Evolutionary conservation across 2,113 vertebrate genomes (phyloP).

Genomic region (Festucalex cinctus): DNA sequence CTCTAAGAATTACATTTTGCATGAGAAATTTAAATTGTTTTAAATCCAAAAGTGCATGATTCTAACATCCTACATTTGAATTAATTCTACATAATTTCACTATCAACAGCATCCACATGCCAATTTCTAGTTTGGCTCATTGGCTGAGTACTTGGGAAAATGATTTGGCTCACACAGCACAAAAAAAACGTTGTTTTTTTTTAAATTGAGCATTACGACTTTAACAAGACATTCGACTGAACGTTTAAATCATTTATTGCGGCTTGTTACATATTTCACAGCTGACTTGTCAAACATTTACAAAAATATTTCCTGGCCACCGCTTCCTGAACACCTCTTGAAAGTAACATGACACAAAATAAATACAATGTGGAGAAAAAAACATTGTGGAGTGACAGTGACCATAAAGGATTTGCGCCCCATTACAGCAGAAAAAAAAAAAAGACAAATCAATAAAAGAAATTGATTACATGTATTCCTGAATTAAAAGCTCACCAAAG

Average conservation of each 20-base stretch:
- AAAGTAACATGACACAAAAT: constrained; percentile 47
- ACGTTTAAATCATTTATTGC: constrained; percentile 10
- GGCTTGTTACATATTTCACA: constrained; percentile 40
- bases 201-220: constrained; percentile 57
- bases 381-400: background rate
- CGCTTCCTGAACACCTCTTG: background rate
- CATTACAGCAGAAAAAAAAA: background rate
- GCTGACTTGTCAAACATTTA: constrained; percentile 75
- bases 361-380: constrained; percentile 42
- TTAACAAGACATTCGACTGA: constrained; percentile 35
- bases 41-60: too few species aligned
- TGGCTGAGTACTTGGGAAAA: too few species aligned
- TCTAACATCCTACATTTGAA: background rate
- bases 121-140: too few species aligned
- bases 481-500: constrained; percentile 2
- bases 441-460: background rate
- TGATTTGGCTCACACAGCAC: background rate
- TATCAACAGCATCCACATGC: background rate
- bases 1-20: too few species aligned
- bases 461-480: background rate
- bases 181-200: background rate
- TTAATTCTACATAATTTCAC: background rate
- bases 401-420: background rate
- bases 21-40: too few species aligned
- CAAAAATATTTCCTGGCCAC: constrained; percentile 45